Base-by-base conservation (phyloP, 2,113 vertebrate species). In the Hypocryptadius cinnamomeus region DNA sequence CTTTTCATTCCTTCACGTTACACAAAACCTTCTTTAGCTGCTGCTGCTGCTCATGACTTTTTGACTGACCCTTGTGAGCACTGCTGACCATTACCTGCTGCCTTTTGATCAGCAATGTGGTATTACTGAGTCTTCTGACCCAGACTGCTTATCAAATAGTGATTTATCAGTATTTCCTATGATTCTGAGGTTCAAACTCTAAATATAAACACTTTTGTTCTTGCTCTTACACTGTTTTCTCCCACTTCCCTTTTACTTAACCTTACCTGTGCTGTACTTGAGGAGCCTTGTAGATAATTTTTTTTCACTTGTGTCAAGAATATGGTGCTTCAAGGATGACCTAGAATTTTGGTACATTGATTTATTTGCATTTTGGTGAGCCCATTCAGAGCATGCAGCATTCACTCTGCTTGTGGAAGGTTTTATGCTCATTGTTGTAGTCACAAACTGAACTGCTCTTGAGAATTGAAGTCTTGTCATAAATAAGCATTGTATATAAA, bases 1-100 rank as follows among this genome's bases (percentile, higher is more conserved):
- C 85, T 81, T 74, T 93, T 78, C 86, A 93, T 94, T 91, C 82
- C 63, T 66, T 66, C 56, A 15, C 79, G n/a, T 89, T 90, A 50
- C 44, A 86, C 89, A 95, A 93, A 92, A 82, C 8, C 15, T 66
- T 27, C 51, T 87, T 45, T 44, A 72, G 37, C 59, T 53, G 73
- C 42, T 71, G 45, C 54, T 90, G 81, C 79, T 97, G 80, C 48
- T 92, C 63, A 30, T 11, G 14, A 23, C n/a, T 61, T 94, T 91
- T 94, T 88, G 92, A 71, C 72, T 92, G 59, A 87, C 90, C 74
- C 57, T 37, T 40, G 59, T 87, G 84, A 83, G 16, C 40, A 23
- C 28, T 79, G 47, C 69, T 51, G 73, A 42, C 59, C 79, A 27
- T 35, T 40, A 66, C 33, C 13, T 56, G 15, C 17, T 90, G 30